These are phyloP conservation scores for Cheilinus undulatus DNA, from an alignment of 2,113 vertebrate genomes.

Conservation along the genomic window DNA sequence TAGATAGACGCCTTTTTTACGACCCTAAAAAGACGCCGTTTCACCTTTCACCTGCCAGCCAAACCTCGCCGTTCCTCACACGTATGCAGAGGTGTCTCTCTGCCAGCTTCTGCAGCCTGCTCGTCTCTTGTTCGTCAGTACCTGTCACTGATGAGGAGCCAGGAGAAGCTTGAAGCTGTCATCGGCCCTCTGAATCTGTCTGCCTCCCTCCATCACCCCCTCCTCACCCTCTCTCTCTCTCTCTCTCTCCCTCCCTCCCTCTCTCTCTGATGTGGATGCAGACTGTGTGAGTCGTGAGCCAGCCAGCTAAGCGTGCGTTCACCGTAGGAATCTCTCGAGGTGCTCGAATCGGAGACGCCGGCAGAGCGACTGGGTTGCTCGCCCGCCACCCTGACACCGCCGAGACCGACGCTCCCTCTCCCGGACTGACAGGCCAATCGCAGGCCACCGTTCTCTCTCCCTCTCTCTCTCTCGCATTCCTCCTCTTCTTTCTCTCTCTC, in stretches of 20 bases:
- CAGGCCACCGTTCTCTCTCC: constrained; percentile 59
- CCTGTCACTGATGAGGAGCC: constrained; percentile 79
- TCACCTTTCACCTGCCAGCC: no score
- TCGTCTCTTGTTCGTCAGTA: constrained; percentile 71
- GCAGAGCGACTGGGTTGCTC: constrained; percentile 40
- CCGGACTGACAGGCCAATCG: constrained; percentile 73
- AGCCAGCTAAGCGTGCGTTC: constrained; percentile 44
- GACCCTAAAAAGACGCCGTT: no score
- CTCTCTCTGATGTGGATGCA: constrained; percentile 49
- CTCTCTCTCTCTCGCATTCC: constrained; percentile 30
- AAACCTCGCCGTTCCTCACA: no score
- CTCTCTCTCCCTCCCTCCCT: constrained; percentile 11
- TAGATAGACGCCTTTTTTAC: no score
- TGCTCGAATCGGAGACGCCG: constrained; percentile 45
- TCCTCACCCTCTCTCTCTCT: constrained; percentile 7
- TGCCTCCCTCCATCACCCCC: constrained; percentile 67
- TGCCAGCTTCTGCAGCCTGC: no score
- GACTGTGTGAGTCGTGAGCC: constrained; percentile 61
- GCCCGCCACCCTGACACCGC: constrained; percentile 54
- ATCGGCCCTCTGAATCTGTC: constrained; percentile 71
- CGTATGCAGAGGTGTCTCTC: no score
- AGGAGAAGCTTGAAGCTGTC: constrained; percentile 80
- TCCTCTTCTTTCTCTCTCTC: constrained; percentile 54
- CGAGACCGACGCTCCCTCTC: constrained; percentile 72
- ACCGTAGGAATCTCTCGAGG: constrained; percentile 47